Evolutionary conservation across 2,797 vertebrate genomes (phyloP), one percentile per base, ranked within the genome.

Genomic region (Pangasius larnaudii): DNA sequence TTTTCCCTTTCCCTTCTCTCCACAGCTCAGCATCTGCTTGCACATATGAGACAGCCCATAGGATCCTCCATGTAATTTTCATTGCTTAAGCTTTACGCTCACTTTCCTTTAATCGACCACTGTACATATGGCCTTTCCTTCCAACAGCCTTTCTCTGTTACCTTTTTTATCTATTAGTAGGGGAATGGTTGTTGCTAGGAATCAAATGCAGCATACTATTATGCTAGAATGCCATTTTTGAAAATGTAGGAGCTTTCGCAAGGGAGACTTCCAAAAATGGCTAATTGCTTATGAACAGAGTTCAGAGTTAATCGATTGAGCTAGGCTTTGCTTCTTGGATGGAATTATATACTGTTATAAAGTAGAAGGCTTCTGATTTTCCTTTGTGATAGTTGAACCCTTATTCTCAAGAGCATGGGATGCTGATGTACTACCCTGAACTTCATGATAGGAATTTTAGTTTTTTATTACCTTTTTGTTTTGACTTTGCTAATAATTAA

Each of bases 21-120:
- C 8, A 92, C 94, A 95, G 94, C 95, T 94, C 94, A 92, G 95
- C 95, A 96, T 96, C 93, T 94, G 95, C 96, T 96, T 96, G 94
- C 94, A 89, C 94, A 94, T 96, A 94, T 94, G 90, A 90, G 95
- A 94, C 95, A 93, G 88, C 89, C 93, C 92, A 86, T 80, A 91
- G 94, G 93, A 90, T 92, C 91, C 92, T 94, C 93, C 94, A 94
- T 95, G 94, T 95, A 93, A 89, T 91, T 92, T 89, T 90, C 93
- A 94, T 95, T 95, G 95, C 95, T 96, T 96, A 94, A 94, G 94
- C 94, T 93, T 95, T 91, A 94, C 93, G 88, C 89, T 93, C 94
- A 90, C 88, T 71, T 91, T 91, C 87, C 91, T 87, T 92, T 92
- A 93, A 93, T 91, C 93, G 85, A 86, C 91, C 93, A 93, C 93